A percentile compares a stretch with the other conserved stretches of the same genome.
phyloP scores from a whole-genome alignment of 1,140 invertebrate species.

The Drosophila tristis region DNA sequence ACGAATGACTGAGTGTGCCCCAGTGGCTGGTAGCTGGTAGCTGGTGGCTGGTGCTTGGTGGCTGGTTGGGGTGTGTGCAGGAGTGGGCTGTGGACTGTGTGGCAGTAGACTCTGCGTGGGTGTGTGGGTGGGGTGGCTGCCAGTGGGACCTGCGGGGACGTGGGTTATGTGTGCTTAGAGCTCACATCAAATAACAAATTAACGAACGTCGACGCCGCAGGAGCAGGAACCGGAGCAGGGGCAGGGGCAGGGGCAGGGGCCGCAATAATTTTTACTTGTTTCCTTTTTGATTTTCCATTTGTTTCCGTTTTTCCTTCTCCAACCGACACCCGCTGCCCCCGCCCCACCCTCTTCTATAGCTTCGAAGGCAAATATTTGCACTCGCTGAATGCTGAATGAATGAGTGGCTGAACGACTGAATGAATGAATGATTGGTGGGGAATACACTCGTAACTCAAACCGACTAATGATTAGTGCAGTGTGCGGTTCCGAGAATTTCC shows the following conservation, averaged over 20 bases:
- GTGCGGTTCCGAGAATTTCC: constrained; percentile 16
- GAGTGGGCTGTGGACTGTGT: not conserved
- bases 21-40: constrained; percentile 29
- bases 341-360: not conserved
- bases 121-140: constrained; percentile 1
- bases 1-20: constrained; percentile 61
- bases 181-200: constrained; percentile 72
- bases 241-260: constrained; percentile 13
- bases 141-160: constrained; percentile 22
- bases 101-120: constrained; percentile 8
- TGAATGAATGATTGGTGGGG: constrained; percentile 11
- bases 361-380: constrained; percentile 50
- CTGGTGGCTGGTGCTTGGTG: constrained; percentile 4
- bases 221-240: constrained; percentile 5
- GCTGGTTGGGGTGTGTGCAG: not conserved
- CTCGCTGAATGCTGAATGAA: constrained; percentile 43
- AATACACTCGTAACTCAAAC: constrained; percentile 20
- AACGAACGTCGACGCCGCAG: constrained; percentile 55
- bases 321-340: not conserved
- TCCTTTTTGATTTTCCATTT: constrained; percentile 40
- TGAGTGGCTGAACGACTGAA: constrained; percentile 13
- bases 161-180: constrained; percentile 54
- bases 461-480: constrained; percentile 45
- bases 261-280: constrained; percentile 52
- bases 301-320: constrained; percentile 11